Conservation (phyloP, 2,888 invertebrate genomes). For the Clitarchus hookeri region DNA sequence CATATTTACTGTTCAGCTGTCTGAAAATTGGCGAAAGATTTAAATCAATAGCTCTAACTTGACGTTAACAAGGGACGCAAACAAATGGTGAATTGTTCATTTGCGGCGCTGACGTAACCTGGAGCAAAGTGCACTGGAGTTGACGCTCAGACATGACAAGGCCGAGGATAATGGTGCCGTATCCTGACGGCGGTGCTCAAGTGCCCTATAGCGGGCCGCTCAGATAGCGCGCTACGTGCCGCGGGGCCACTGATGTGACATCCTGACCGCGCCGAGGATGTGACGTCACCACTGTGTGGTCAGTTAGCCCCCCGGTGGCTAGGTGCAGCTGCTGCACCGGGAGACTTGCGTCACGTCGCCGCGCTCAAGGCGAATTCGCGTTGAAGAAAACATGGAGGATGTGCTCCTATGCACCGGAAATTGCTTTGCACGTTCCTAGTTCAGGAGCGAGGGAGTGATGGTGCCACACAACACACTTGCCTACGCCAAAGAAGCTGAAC, state of each 20-base stretch:
- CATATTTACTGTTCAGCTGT: too few species aligned
- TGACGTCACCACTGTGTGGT: not conserved
- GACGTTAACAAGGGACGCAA: not conserved
- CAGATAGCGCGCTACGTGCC: not conserved
- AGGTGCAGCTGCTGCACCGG: not conserved
- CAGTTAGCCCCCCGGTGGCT: not conserved
- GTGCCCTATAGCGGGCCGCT: not conserved
- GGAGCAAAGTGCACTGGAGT: not conserved
- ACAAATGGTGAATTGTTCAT: not conserved
- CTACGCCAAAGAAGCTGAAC: too few species aligned
- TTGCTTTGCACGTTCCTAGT: too few species aligned
- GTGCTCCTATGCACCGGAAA: too few species aligned
- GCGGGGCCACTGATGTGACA: not conserved
- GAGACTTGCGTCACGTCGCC: too few species aligned
- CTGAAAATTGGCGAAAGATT: too few species aligned
- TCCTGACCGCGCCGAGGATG: not conserved
- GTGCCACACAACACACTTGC: too few species aligned
- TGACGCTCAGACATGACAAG: not conserved
- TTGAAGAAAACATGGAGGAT: too few species aligned
- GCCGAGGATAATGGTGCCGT: not conserved
- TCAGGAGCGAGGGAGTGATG: too few species aligned
- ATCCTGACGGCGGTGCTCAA: too few species aligned
- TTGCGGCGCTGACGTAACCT: not conserved
- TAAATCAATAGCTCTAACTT: too few species aligned
- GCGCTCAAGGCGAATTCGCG: too few species aligned